A percentile compares a stretch with the other conserved stretches of the same genome.
phyloP scores from a whole-genome alignment of 2,797 vertebrate species.

The Echiichthys vipera region DNA sequence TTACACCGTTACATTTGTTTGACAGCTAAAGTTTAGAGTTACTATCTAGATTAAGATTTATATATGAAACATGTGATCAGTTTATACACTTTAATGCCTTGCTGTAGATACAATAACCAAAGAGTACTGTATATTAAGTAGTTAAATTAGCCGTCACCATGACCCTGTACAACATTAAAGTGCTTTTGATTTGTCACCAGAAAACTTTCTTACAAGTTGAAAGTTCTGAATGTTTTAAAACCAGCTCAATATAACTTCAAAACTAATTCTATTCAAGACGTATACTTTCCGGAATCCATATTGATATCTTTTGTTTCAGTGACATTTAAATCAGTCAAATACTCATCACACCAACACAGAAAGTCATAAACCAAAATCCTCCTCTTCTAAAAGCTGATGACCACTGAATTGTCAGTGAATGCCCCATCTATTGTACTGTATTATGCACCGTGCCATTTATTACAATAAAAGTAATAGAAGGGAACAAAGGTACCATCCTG shows the following conservation, averaged over 20 bases:
- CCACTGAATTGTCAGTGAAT: slow-evolving; percentile 41
- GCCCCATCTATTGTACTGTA: slow-evolving; percentile 18
- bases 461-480: slow-evolving; percentile 2
- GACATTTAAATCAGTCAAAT: slow-evolving; percentile 16
- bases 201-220: background rate
- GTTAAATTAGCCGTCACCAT: too few species aligned
- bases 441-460: slow-evolving; percentile 7
- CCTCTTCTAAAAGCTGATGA: slow-evolving; percentile 22
- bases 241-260: background rate
- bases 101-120: background rate
- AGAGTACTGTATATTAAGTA: too few species aligned
- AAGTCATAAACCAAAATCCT: slow-evolving; percentile 21
- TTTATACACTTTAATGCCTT: slow-evolving; percentile 2
- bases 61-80: background rate
- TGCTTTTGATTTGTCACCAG: background rate
- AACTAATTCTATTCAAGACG: background rate
- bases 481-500: slow-evolving; percentile 29
- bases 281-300: background rate
- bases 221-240: background rate
- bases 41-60: background rate
- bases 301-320: slow-evolving; percentile 13
- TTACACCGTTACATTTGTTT: background rate
- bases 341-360: slow-evolving; percentile 23
- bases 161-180: too few species aligned
- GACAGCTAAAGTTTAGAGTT: background rate